Conservation (phyloP, 2,797 vertebrate species). For the Manis crassicaudata region DNA sequence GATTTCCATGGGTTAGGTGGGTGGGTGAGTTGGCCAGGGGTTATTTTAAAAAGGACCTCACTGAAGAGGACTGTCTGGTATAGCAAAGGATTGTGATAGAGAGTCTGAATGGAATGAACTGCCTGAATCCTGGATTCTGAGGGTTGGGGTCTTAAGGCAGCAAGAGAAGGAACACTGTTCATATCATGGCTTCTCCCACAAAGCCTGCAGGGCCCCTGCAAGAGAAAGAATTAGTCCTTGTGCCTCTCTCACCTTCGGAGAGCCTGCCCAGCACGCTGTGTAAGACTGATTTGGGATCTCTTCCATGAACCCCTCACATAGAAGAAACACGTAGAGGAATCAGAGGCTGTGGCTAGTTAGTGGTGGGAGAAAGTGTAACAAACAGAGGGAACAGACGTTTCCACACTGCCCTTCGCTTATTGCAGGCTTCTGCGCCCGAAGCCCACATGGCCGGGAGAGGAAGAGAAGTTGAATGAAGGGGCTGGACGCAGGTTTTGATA, state of each 20-base stretch:
- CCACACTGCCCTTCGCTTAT: not conserved
- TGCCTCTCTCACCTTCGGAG: not conserved
- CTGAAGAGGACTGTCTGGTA: not conserved
- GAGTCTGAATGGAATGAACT: not conserved
- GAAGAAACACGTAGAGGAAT: not conserved
- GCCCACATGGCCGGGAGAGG: not conserved
- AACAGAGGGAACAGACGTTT: not conserved
- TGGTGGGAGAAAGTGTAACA: not conserved
- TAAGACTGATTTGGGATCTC: not conserved
- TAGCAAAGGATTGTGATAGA: not conserved
- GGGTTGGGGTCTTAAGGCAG: not conserved
- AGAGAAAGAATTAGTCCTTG: not conserved
- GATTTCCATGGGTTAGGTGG: not conserved
- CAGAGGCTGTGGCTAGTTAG: not conserved
- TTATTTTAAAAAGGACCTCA: not conserved
- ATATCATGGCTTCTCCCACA: not conserved
- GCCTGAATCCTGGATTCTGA: not conserved
- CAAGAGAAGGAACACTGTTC: not conserved
- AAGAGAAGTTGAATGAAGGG: not conserved
- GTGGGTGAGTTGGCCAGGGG: not conserved
- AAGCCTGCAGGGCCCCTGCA: not conserved
- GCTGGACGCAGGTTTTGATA: not conserved
- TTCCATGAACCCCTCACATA: not conserved
- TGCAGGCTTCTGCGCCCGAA: not conserved
- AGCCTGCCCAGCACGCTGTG: not conserved